Evolutionary conservation across 2,888 invertebrate genomes (phyloP).

Genomic region (Gymnocheta viridis): DNA sequence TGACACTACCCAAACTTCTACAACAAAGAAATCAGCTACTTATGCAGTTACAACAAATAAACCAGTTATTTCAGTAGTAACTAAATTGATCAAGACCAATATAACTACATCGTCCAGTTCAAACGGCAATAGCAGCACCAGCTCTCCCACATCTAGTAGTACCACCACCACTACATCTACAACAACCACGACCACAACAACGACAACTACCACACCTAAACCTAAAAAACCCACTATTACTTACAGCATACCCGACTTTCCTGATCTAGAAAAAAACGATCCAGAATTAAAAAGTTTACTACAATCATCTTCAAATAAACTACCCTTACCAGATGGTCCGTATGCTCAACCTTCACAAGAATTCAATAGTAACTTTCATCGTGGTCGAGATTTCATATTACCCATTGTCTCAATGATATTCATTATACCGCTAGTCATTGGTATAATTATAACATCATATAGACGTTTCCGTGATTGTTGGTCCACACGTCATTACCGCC

Average conservation of each 20-base stretch:
- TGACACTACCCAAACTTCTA: conserved; percentile 1
- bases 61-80: background rate
- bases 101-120: background rate
- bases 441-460: conserved; percentile 86
- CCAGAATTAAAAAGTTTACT: conserved; percentile 43
- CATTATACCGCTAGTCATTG: conserved; percentile 86
- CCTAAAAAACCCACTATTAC: conserved; percentile 84
- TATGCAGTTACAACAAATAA: background rate
- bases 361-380: conserved; percentile 74
- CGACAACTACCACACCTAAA: conserved; percentile 78
- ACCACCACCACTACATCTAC: conserved; percentile 74
- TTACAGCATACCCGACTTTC: conserved; percentile 81
- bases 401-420: conserved; percentile 89
- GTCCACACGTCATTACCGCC: conserved; percentile 92
- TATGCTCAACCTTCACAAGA: conserved; percentile 77
- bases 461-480: conserved; percentile 91
- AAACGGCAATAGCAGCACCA: background rate
- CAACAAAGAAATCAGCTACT: background rate
- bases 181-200: conserved; percentile 75
- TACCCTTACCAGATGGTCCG: conserved; percentile 71
- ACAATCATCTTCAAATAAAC: conserved; percentile 53
- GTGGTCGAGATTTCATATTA: conserved; percentile 86
- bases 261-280: conserved; percentile 71
- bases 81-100: background rate
- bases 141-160: conserved; percentile 62